Conservation (phyloP, 2,113 vertebrate genomes). For the Pseudois nayaur region DNA sequence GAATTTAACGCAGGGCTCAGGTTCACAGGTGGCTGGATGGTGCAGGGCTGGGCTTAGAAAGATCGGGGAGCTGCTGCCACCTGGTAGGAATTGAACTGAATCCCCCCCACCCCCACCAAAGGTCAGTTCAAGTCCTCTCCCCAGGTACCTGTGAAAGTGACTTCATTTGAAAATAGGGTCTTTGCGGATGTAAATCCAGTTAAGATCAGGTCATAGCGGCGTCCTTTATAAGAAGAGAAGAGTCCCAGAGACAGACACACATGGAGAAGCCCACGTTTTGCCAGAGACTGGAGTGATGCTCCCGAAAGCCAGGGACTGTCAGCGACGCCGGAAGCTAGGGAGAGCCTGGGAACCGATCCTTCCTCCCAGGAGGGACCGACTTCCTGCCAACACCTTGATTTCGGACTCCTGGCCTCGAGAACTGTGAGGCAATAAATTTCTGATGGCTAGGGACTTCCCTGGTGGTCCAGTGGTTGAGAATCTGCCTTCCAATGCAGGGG, state of each 20-base stretch:
- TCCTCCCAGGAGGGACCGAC: not conserved
- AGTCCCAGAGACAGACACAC: not conserved
- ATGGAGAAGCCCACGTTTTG: not conserved
- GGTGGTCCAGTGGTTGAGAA: not conserved
- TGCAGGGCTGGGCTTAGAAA: not conserved
- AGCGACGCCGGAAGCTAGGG: accelerated
- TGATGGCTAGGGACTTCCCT: not conserved
- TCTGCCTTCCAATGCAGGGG: not conserved
- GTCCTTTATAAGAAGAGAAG: not conserved
- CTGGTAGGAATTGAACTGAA: not conserved
- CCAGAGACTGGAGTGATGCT: not conserved
- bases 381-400: not conserved
- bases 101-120: not conserved
- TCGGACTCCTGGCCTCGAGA: not conserved
- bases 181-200: not conserved
- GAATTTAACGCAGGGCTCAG: too few species aligned
- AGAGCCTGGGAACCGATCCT: not conserved
- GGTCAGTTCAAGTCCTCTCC: not conserved
- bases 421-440: not conserved
- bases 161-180: not conserved
- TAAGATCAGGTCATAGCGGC: not conserved
- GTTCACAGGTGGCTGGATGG: too few species aligned
- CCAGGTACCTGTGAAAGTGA: not conserved
- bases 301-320: not conserved
- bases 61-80: not conserved